Evolutionary conservation across 2,888 invertebrate species (phyloP).

Genomic region (Atethmia centrago): DNA sequence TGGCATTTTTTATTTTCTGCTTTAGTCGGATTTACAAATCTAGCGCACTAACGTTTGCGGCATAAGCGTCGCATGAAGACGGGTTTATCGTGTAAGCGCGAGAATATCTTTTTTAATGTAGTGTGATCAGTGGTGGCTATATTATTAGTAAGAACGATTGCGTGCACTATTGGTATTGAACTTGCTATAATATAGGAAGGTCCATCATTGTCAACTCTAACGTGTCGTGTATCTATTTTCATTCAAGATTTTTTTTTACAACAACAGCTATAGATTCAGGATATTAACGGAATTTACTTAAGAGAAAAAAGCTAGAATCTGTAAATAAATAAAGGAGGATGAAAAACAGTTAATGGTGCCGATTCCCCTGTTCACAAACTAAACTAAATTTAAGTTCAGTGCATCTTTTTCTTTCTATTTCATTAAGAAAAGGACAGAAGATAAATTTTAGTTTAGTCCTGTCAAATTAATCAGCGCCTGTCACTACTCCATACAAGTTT

Average conservation of each 20-base stretch:
- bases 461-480: too few species aligned
- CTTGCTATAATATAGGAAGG: not conserved
- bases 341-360: not conserved
- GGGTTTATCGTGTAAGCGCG: not conserved
- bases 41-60: not conserved
- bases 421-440: too few species aligned
- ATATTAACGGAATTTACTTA: not conserved
- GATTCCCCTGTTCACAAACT: too few species aligned
- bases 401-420: too few species aligned
- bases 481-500: too few species aligned
- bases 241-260: not conserved
- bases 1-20: not conserved
- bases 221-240: not conserved
- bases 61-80: not conserved
- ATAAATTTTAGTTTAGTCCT: too few species aligned
- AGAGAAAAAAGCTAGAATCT: not conserved
- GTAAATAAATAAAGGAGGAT: slow-evolving; percentile 2
- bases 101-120: not conserved
- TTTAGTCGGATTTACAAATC: not conserved
- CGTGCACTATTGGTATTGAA: slow-evolving; percentile 23
- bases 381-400: too few species aligned
- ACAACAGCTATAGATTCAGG: not conserved
- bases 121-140: not conserved
- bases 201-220: not conserved
- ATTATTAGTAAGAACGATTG: slow-evolving; percentile 20